Evolutionary conservation across 37 sponge, comb jelly and placozoan genomes (phyloP), one percentile per base, ranked within the genome.

Genomic region (Sycon ciliatum): DNA sequence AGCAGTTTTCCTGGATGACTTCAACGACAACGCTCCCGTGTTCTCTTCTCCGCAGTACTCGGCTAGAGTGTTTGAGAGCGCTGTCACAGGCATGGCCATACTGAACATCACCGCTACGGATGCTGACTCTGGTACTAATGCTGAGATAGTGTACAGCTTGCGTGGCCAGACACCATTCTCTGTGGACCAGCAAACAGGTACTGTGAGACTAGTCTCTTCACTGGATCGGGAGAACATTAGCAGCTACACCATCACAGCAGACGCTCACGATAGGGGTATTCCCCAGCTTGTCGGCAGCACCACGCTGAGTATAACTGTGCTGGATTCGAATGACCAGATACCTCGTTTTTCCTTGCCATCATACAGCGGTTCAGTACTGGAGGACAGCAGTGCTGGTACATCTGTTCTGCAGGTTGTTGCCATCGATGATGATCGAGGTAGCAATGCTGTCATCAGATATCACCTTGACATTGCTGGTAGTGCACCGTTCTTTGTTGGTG

Each of bases 281-380:
- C 63, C 63, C 7, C 63, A 11, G 9, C 63, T 30, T 22, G 9
- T 24, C 16, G 63, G 63, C 9, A 64, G 38, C 39, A 65, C 79
- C 9, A 73, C 36, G 7, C 81, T 89, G 18, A 77, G 38, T 1
- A 60, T 89, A 3, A 24, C 0, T 34, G 80, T 89, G 5, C 0
- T 72, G 18, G 83, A 85, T 61, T 71, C 79, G 40, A 89, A 89
- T 64, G 86, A 89, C 20, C 67, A 72, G 63, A 38, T 36, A n/a
- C 42, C 77, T 4, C 86, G 7, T 11, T 60, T 75, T 61, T 74
- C 81, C 20, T 79, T 85, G 42, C 86, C 84, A 27, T 33, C 2
- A 0, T 85, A 85, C 57, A 57, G 42, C 62, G 83, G 56, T 3
- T 65, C 34, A 36, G 69, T 89, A 0, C 36, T 61, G 0, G 90